These are phyloP conservation scores for Calycopis cecrops DNA, from an alignment of 1,140 invertebrate genomes.

Conservation along the genomic window DNA sequence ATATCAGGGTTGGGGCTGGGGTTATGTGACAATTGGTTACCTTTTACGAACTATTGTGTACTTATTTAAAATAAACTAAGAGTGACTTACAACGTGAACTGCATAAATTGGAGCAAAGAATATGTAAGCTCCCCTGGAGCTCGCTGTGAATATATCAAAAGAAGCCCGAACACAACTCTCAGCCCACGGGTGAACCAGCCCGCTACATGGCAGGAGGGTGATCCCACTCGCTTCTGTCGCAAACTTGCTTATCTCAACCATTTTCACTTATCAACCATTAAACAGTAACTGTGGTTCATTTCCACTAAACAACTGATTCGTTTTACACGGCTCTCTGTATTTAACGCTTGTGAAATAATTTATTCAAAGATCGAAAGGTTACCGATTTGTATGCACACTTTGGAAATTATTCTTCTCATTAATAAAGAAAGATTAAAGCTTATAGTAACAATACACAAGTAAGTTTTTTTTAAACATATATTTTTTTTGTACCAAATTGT, in stretches of 20 bases:
- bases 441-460: too few species aligned
- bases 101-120: slow-evolving; percentile 41
- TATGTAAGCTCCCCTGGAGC: slow-evolving; percentile 33
- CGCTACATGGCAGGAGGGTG: background rate
- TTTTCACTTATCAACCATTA: slow-evolving; percentile 23
- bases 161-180: slow-evolving; percentile 40
- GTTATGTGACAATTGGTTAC: too few species aligned
- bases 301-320: background rate
- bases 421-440: too few species aligned
- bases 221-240: slow-evolving; percentile 18
- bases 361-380: slow-evolving; percentile 11
- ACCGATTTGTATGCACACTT: slow-evolving; percentile 4
- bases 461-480: too few species aligned
- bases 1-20: too few species aligned
- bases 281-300: background rate
- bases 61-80: slow-evolving; percentile 16
- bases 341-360: background rate
- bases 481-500: too few species aligned
- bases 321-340: background rate
- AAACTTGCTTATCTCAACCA: slow-evolving; percentile 55
- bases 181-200: slow-evolving; percentile 48
- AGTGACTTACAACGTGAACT: slow-evolving; percentile 33
- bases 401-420: too few species aligned
- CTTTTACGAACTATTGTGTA: too few species aligned
- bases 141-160: slow-evolving; percentile 31